Evolutionary conservation across 2,797 vertebrate species (phyloP).

Genomic region (Tangara arthus): DNA sequence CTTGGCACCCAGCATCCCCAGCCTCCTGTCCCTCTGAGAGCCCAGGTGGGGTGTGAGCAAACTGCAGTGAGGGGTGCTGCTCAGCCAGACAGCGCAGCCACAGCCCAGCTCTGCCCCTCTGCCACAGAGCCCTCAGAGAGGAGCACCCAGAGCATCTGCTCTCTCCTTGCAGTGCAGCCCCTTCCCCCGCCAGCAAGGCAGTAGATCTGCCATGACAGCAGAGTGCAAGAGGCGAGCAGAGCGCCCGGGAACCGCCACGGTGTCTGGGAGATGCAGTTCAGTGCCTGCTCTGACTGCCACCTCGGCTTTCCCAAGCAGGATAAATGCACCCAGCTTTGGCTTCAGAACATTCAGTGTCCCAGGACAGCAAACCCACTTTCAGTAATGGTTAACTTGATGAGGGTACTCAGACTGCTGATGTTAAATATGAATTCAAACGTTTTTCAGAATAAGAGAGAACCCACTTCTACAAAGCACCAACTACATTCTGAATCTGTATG

Average conservation of each 20-base stretch:
- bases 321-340: not conserved
- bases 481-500: not conserved
- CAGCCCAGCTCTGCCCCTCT: not conserved
- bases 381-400: not conserved
- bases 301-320: not conserved
- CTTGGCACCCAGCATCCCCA: not conserved
- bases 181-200: not conserved
- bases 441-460: not conserved
- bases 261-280: fast-evolving
- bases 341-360: not conserved
- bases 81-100: not conserved
- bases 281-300: not conserved
- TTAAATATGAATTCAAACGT: not conserved
- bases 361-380: not conserved
- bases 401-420: not conserved
- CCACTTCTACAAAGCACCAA: not conserved
- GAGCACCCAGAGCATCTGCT: not conserved
- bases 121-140: not conserved
- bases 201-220: fast-evolving
- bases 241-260: fast-evolving
- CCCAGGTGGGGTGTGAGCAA: not conserved
- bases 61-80: fast-evolving
- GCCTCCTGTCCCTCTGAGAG: not conserved
- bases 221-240: not conserved
- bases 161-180: not conserved